Evolutionary conservation across 2,888 invertebrate genomes (phyloP), one percentile per base, ranked within the genome.

Genomic region (Macropis europaea): DNA sequence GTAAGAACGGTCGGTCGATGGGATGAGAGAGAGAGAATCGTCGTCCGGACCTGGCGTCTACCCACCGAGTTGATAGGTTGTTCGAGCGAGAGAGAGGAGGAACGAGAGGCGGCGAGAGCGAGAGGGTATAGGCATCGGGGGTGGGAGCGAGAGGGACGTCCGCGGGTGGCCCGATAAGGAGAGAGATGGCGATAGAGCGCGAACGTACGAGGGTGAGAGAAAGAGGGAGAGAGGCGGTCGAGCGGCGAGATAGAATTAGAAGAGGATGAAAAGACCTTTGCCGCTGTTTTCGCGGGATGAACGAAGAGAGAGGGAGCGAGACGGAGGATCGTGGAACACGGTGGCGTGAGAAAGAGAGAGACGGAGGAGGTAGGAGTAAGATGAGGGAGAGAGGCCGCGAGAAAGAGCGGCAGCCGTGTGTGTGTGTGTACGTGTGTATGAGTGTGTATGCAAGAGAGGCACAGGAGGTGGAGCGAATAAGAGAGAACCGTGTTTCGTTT

Each of bases 1-100:
- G 89, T 88, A 88, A 87, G 88, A 87, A 88, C 88, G 87, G 85
- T 85, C 86, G 87, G 84, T 86, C 86, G 88, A 87, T 89, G 88
- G 89, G 87, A 88, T 88, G 89, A 87, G 88, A 85, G 89, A 88
- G 81, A 81, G 81, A 80, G 81, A 81, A 88, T 84, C 85, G 83
- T 80, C 82, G 88, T 89, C 89, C 89, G 88, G 86, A 82, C 74
- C 86, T 77, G 53, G 77, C 89, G 89, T 89, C 88, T 86, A 89
- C 85, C 89, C 86, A 84, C 89, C 88, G 89, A 89, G 89, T 89
- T 89, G 81, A 81, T 79, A 81, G 81, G 81, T 77, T 79, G 81
- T 77, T 77, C 79, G 81, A 79, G 79, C 62, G 75, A 79, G 79
- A 77, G 79, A 77, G 79, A 77, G 81, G 48, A 52, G 53, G 77